Conservation (phyloP, 2,113 vertebrate species). For the Mystacornis crossleyi region DNA sequence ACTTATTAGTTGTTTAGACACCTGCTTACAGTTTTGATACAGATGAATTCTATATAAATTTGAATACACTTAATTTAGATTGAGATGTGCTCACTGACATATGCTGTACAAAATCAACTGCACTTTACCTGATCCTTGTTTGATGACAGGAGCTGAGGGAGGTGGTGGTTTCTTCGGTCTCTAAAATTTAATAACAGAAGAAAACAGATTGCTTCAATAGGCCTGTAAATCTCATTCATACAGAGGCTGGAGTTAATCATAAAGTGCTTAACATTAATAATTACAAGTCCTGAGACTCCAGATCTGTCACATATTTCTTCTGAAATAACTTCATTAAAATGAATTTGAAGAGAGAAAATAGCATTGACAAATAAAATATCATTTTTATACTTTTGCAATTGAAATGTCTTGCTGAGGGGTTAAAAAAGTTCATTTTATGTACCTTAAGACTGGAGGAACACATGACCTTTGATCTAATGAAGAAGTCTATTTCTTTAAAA, state of each 20-base stretch:
- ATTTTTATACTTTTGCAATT: slow-evolving; percentile 19
- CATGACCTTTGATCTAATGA: neutral
- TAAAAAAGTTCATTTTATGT: slow-evolving; percentile 15
- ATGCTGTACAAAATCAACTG: neutral
- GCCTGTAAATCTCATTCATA: neutral
- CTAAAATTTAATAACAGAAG: slow-evolving; percentile 75
- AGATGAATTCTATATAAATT: neutral
- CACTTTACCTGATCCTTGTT: slow-evolving; percentile 87
- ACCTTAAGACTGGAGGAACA: slow-evolving; percentile 21
- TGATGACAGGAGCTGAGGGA: slow-evolving; percentile 87
- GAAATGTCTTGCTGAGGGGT: neutral
- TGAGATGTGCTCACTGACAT: neutral
- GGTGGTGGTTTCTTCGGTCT: slow-evolving; percentile 98
- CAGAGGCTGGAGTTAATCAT: neutral
- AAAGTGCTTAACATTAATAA: neutral
- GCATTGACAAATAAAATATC: neutral
- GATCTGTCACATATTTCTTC: neutral
- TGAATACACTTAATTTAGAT: neutral
- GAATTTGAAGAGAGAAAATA: neutral
- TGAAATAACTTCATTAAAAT: neutral
- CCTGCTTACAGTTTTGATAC: neutral
- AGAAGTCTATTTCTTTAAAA: slow-evolving; percentile 47
- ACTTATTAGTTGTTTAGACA: neutral
- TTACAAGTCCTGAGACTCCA: neutral
- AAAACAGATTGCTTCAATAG: slow-evolving; percentile 44